Percentiles rank a stretch among this genome's conserved stretches.
phyloP scores from a whole-genome alignment of 2,888 invertebrate species.

The Hartigia nigra region DNA sequence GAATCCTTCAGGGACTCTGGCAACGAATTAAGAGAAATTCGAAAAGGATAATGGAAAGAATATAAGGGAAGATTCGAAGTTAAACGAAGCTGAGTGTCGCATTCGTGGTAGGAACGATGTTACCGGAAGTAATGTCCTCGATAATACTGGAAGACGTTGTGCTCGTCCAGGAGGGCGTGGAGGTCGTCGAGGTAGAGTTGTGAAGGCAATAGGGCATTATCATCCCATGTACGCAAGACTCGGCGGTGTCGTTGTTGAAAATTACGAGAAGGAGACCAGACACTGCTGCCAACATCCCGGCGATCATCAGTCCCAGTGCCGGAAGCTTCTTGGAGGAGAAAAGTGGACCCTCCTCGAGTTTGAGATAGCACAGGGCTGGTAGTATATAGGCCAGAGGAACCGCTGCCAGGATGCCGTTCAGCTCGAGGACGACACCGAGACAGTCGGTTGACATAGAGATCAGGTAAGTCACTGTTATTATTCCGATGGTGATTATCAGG shows the following conservation, averaged over 20 bases:
- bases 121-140: background rate
- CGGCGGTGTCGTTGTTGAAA: constrained; percentile 65
- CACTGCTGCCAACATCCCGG: constrained; percentile 74
- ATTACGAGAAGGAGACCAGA: constrained; percentile 72
- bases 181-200: constrained; percentile 21
- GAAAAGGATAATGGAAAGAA: background rate
- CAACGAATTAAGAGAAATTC: background rate
- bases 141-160: background rate
- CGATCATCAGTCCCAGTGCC: constrained; percentile 76
- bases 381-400: constrained; percentile 86
- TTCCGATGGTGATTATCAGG: constrained; percentile 74
- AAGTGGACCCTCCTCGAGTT: constrained; percentile 77
- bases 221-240: constrained; percentile 74
- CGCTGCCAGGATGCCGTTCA: constrained; percentile 86
- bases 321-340: constrained; percentile 77
- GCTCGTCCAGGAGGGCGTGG: background rate
- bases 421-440: constrained; percentile 82
- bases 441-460: constrained; percentile 87
- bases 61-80: background rate
- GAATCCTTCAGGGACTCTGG: background rate
- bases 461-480: constrained; percentile 76
- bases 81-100: background rate
- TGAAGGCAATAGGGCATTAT: constrained; percentile 72
- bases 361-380: constrained; percentile 82
- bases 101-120: background rate